Base-by-base conservation (phyloP, 1,140 invertebrate genomes). In the Drosophila teissieri region DNA sequence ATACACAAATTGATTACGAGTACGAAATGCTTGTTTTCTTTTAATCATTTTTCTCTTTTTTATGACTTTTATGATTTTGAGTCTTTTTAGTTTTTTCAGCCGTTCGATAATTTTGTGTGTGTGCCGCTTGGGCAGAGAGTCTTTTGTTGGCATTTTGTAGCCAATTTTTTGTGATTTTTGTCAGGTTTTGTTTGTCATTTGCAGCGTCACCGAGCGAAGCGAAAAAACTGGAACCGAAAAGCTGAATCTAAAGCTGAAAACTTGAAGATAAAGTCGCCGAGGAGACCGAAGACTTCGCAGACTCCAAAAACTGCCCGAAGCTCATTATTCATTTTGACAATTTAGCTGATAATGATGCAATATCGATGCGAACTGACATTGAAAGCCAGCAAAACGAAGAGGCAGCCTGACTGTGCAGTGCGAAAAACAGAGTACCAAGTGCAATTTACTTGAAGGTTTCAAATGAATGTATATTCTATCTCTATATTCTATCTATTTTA, bases 311-410 rank as follows among this genome's bases (percentile, higher is more conserved):
- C 34, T 14, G 46, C 6, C 17, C 67, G 63, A 17, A 69, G 67
- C 89, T 91, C 89, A 91, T 91, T 91, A 91, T 91, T 91, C 83
- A 91, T 89, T 91, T 89, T 91, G 89, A 89, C 89, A 91, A 91
- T 90, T 84, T 62, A 78, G 75, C 80, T 85, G 85, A 90, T 89
- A 89, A 90, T 89, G 80, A 85, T 90, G 85, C 85, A 90, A 90
- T 85, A 88, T 77, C 85, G 75, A 65, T 78, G 63, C 67, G 78
- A 82, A 88, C 76, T 73, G 81, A 68, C 76, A 88, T 80, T 89
- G 84, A 89, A 78, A 88, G 81, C 62, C 75, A 63, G 61, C 72
- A 68, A 62, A 73, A 67, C 79, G 74, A 68, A 40, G 51, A 45
- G 55, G 67, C 64, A 58, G 42, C 76, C 44, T 34, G 15, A 46